These are phyloP conservation scores for Colletes gigas DNA, from an alignment of 1,140 invertebrate species.

Conservation along the genomic window DNA sequence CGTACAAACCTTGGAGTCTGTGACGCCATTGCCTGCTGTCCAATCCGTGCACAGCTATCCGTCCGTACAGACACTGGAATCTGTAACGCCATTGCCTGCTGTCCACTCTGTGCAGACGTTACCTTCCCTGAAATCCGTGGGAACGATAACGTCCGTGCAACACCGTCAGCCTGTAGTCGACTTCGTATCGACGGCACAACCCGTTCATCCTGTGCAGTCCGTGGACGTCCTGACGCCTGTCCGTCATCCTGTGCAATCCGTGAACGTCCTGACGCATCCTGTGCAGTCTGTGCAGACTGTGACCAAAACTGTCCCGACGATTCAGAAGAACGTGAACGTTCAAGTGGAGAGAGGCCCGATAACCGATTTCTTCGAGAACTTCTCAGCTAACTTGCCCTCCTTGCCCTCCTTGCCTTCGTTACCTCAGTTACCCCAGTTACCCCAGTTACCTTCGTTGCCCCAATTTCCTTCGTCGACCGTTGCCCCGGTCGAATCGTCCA, in stretches of 20 bases:
- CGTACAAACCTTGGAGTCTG: neutral
- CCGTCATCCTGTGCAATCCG: neutral
- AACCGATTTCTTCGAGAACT: neutral
- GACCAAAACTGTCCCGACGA: neutral
- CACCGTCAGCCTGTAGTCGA: no score
- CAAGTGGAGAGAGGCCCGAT: neutral
- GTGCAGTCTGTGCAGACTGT: neutral
- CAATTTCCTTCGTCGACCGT: neutral
- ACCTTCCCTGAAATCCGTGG: neutral
- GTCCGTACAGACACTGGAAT: neutral
- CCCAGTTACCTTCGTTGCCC: neutral
- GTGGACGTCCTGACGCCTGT: neutral
- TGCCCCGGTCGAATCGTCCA: no score
- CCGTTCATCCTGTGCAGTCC: neutral
- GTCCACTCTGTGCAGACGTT: neutral
- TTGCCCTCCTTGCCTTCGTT: neutral
- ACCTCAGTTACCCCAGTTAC: neutral
- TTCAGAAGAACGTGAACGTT: neutral
- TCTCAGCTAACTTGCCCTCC: neutral
- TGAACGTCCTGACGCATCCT: neutral
- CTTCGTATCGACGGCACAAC: neutral
- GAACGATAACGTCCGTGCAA: neutral
- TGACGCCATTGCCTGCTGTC: neutral
- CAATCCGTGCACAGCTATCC: neutral
- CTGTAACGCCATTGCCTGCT: neutral